Conservation (phyloP, 1,140 invertebrate species). For the Monomorium pharaonis region DNA sequence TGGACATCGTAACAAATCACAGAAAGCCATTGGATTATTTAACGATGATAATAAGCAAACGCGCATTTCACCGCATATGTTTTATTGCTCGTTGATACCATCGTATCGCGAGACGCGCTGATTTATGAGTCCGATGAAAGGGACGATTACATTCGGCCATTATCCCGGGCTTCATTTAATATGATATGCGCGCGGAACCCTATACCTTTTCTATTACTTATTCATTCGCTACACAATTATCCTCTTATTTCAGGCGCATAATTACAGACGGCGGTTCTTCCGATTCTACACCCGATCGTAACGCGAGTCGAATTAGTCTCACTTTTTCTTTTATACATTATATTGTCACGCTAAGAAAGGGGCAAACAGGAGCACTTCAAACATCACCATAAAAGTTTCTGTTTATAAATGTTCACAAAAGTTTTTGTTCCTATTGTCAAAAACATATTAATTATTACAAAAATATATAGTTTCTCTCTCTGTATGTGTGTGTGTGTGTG, state of each 20-base stretch:
- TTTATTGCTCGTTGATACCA: slow-evolving; percentile 38
- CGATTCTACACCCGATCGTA: slow-evolving; percentile 27
- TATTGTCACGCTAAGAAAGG: slow-evolving; percentile 14
- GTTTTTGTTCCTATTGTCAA: background rate
- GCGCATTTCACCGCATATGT: slow-evolving; percentile 18
- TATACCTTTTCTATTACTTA: slow-evolving; percentile 59
- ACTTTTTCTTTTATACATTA: slow-evolving; percentile 19
- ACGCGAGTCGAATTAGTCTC: slow-evolving; percentile 13
- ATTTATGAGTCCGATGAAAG: slow-evolving; percentile 57
- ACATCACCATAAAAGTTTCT: background rate
- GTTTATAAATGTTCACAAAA: background rate
- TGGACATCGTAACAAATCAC: slow-evolving; percentile 33
- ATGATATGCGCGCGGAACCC: slow-evolving; percentile 45
- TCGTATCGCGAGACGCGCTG: slow-evolving; percentile 48
- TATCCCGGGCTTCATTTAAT: slow-evolving; percentile 52
- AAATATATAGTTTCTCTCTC: background rate
- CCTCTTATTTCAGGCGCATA: slow-evolving; percentile 55
- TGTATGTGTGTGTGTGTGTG: too few species aligned
- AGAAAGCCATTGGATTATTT: slow-evolving; percentile 47
- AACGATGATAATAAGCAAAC: slow-evolving; percentile 34
- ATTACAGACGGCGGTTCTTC: slow-evolving; percentile 46
- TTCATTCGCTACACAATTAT: slow-evolving; percentile 47
- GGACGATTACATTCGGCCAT: slow-evolving; percentile 58
- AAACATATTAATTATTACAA: background rate
- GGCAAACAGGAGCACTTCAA: background rate